Evolutionary conservation across 2,888 invertebrate genomes (phyloP), one percentile per base, ranked within the genome.

Genomic region (Microctonus brassicae): DNA sequence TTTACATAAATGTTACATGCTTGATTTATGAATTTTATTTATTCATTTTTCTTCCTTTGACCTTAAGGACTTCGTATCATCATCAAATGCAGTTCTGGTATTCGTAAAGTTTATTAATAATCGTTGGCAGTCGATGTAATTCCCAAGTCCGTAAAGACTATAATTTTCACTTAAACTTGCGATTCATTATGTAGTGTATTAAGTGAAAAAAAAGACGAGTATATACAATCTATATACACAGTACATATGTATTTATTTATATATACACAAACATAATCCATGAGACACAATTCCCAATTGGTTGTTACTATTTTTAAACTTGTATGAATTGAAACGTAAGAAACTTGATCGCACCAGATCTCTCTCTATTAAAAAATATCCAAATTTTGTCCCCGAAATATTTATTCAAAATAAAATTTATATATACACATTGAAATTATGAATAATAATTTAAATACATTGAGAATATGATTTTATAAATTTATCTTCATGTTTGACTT

Each of bases 101-200:
- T 58, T 58, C 34, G 33, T 58, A n/a, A 26, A 55, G 58, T 58
- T 52, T 57, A 63, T 63, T 63, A 53, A 57, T 65, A 53, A 42
- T 64, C 52, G 64, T 34, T 47, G 47, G 52, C 33, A 52, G 39
- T 65, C 29, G 22, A 65, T 52, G 53, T 17, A 53, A 53, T 42
- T 64, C 42, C 11, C 52, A 9, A 20, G 20, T 55, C 26, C 34
- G 52, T 34, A 64, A 33, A 47, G 34, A 17, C 42, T n/a, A 42
- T 34, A 47, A 52, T 13, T 29, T 17, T 52, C 24, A 20, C 53
- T 55, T 53, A 55, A 9, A 9, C n/a, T 20, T 53, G 24, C 33
- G 17, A 7, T 26, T 53, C 9, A 29, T 11, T n/a, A 1, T 29
- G 9, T n/a, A n/a, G 58, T 17, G 33, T 17, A n/a, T n/a, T n/a